These are phyloP conservation scores for Acrobasis repandana DNA, from an alignment of 2,888 invertebrate genomes.

Conservation along the genomic window DNA sequence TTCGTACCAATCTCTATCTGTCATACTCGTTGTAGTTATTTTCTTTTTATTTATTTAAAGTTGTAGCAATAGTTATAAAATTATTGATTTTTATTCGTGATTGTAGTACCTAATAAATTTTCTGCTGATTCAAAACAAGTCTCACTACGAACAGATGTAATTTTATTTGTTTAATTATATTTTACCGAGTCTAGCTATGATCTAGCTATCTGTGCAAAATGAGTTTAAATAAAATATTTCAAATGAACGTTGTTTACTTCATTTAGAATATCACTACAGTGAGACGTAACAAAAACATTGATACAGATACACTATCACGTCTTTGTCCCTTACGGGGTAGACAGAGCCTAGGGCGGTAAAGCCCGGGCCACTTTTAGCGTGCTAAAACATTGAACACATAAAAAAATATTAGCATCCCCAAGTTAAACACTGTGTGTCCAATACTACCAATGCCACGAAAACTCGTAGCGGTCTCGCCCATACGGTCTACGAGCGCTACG, in stretches of 20 bases:
- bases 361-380: too few species aligned
- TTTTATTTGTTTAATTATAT: constrained; percentile 62
- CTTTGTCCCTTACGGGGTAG: too few species aligned
- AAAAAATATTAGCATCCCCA: too few species aligned
- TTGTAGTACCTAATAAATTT: constrained; percentile 37
- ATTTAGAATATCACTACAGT: constrained; percentile 25
- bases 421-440: too few species aligned
- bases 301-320: too few species aligned
- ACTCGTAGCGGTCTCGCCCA: too few species aligned
- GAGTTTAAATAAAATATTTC: constrained; percentile 77
- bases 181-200: constrained; percentile 64
- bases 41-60: constrained; percentile 79
- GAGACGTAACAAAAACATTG: too few species aligned
- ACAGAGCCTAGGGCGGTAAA: too few species aligned
- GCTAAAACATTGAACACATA: too few species aligned
- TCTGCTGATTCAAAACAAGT: constrained; percentile 45
- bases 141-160: constrained; percentile 48
- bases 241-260: constrained; percentile 50
- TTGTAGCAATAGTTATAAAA: constrained; percentile 69
- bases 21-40: constrained; percentile 75
- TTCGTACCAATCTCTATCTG: constrained; percentile 77
- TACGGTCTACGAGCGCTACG: too few species aligned
- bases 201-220: constrained; percentile 69
- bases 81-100: constrained; percentile 56
- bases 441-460: too few species aligned